Evolutionary conservation across 2,888 invertebrate genomes (phyloP).

Genomic region (Halocaridina rubra): DNA sequence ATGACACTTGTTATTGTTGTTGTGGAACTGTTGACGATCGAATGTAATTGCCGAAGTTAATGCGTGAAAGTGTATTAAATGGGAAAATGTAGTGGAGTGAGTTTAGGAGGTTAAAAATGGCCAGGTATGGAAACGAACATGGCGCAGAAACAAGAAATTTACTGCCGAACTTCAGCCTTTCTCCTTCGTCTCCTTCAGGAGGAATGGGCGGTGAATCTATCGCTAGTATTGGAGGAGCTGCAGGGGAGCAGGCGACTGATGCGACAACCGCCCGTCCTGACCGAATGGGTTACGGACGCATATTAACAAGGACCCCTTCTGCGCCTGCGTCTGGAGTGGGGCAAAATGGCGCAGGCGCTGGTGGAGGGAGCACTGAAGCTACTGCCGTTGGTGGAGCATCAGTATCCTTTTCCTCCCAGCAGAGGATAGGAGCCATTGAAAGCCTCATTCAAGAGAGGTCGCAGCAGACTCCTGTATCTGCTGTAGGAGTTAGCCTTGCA

Average conservation of each 20-base stretch:
- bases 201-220: slow-evolving; percentile 36
- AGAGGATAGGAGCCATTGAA: slow-evolving; percentile 61
- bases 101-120: slow-evolving; percentile 34
- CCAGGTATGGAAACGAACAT: slow-evolving; percentile 48
- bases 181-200: slow-evolving; percentile 19
- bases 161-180: slow-evolving; percentile 28
- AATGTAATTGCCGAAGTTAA: neutral
- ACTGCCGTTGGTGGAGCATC: neutral
- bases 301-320: slow-evolving; percentile 23
- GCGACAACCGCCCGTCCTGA: neutral
- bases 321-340: neutral
- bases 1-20: slow-evolving; percentile 60
- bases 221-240: neutral
- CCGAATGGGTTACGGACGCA: slow-evolving; percentile 34
- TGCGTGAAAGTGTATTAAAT: neutral
- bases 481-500: too few relatives aligned
- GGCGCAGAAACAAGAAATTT: slow-evolving; percentile 40
- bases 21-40: slow-evolving; percentile 12
- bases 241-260: slow-evolving; percentile 1
- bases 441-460: slow-evolving; percentile 46
- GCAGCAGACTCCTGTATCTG: neutral
- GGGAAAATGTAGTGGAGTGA: slow-evolving; percentile 38
- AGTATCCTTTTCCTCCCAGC: neutral
- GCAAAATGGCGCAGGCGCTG: slow-evolving; percentile 34
- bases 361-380: slow-evolving; percentile 31